These are phyloP conservation scores for Eira barbara DNA, from an alignment of 2,113 vertebrate genomes.

Conservation along the genomic window DNA sequence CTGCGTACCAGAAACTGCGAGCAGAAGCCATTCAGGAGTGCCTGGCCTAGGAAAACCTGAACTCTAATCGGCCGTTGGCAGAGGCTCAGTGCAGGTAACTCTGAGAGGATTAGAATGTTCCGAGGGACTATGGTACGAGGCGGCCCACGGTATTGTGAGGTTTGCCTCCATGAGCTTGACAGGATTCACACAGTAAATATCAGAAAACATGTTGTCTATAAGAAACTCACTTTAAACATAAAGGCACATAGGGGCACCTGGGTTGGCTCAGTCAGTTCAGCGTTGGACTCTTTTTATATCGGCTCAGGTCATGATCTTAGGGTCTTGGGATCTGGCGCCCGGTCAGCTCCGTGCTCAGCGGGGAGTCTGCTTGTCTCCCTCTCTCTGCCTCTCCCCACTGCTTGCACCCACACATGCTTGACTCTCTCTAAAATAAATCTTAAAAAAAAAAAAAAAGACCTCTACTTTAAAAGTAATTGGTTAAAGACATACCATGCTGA, in stretches of 20 bases:
- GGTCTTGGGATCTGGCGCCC: too few species aligned
- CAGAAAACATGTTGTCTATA: neutral
- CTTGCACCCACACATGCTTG: neutral
- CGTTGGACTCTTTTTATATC: accelerated
- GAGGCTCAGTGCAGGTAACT: neutral
- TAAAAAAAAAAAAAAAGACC: neutral
- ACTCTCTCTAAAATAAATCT: neutral
- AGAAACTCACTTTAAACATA: neutral
- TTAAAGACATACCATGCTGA: neutral
- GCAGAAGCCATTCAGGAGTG: neutral
- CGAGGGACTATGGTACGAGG: too few species aligned
- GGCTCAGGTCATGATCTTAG: neutral
- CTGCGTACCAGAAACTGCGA: neutral
- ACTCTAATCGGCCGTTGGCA: neutral
- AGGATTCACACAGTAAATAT: neutral
- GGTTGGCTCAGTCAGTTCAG: neutral
- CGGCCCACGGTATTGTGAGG: neutral
- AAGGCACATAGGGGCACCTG: neutral
- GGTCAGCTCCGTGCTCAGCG: too few species aligned
- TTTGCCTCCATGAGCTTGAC: neutral
- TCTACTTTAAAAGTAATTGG: neutral
- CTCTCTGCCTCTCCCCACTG: too few species aligned
- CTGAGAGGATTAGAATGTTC: neutral
- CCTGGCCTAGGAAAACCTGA: neutral
- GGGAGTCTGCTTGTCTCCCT: too few species aligned